Percentiles rank a stretch among this genome's conserved stretches.
phyloP scores from a whole-genome alignment of 2,113 vertebrate species.

The Rutilus rutilus region DNA sequence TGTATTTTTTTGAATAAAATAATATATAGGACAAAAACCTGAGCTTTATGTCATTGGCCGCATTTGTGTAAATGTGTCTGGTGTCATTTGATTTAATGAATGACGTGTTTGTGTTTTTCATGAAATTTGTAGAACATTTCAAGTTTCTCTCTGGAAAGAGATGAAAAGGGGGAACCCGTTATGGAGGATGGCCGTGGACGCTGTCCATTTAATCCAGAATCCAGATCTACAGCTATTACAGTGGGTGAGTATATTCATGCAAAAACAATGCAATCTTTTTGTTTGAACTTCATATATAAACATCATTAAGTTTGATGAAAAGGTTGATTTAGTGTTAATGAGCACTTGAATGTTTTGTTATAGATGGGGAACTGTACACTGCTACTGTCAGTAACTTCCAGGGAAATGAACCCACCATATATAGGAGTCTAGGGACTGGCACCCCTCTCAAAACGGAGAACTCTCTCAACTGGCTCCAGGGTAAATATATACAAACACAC shows the following conservation, averaged over 20 bases:
- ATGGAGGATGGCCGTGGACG: slow-evolving; percentile 91
- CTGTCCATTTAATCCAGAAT: slow-evolving; percentile 94
- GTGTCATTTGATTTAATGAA: background rate
- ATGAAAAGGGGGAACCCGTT: slow-evolving; percentile 72
- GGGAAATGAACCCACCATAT: slow-evolving; percentile 95
- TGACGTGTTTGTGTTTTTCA: background rate
- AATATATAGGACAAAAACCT: too few relatives aligned
- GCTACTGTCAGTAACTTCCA: slow-evolving; percentile 96
- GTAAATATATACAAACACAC: slow-evolving; percentile 67
- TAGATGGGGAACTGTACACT: slow-evolving; percentile 91
- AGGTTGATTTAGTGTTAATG: slow-evolving; percentile 31
- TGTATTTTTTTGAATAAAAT: background rate
- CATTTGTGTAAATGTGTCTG: background rate
- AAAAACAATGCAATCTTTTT: background rate
- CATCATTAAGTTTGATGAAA: slow-evolving; percentile 6
- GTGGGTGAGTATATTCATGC: slow-evolving; percentile 81
- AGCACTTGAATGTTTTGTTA: slow-evolving; percentile 47
- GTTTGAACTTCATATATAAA: slow-evolving; percentile 11
- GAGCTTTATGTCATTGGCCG: background rate
- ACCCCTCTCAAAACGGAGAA: slow-evolving; percentile 91
- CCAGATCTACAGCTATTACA: slow-evolving; percentile 92
- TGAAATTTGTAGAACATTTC: slow-evolving; percentile 73
- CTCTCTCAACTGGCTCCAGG: slow-evolving; percentile 97
- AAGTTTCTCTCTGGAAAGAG: slow-evolving; percentile 82
- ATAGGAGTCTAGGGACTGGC: slow-evolving; percentile 87